Conservation (phyloP, 2,888 invertebrate genomes). For the Microplitis manilae region DNA sequence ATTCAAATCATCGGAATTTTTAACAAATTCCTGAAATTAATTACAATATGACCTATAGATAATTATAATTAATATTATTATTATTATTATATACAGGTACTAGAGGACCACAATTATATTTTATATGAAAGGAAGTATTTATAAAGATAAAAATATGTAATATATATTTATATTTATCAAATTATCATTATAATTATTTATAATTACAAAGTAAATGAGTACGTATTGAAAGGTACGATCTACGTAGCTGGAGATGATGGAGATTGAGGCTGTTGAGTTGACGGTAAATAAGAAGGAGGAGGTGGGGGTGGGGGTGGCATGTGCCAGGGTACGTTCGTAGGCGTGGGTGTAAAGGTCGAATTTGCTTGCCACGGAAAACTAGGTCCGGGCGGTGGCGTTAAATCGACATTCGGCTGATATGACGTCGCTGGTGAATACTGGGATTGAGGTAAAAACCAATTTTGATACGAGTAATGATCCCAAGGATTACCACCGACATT, state of each 20-base stretch:
- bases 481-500: slow-evolving; percentile 43
- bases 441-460: slow-evolving; percentile 27
- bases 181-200: slow-evolving; percentile 20
- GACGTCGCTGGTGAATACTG: background rate
- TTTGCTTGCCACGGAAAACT: slow-evolving; percentile 48
- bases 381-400: slow-evolving; percentile 31
- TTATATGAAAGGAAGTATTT: background rate
- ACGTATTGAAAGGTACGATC: background rate
- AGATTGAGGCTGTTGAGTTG: slow-evolving; percentile 38
- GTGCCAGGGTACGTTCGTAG: slow-evolving; percentile 42
- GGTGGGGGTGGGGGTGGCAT: slow-evolving; percentile 54
- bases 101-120: background rate
- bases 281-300: slow-evolving; percentile 38
- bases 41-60: background rate
- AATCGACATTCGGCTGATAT: slow-evolving; percentile 25
- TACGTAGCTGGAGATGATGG: slow-evolving; percentile 45
- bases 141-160: slow-evolving; percentile 15
- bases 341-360: slow-evolving; percentile 28
- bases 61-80: background rate
- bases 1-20: slow-evolving; percentile 75
- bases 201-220: background rate
- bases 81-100: background rate
- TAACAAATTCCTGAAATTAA: slow-evolving; percentile 57
- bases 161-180: slow-evolving; percentile 20
- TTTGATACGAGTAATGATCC: slow-evolving; percentile 25